Conservation (phyloP, 2,113 vertebrate species). For the Caretta caretta region DNA sequence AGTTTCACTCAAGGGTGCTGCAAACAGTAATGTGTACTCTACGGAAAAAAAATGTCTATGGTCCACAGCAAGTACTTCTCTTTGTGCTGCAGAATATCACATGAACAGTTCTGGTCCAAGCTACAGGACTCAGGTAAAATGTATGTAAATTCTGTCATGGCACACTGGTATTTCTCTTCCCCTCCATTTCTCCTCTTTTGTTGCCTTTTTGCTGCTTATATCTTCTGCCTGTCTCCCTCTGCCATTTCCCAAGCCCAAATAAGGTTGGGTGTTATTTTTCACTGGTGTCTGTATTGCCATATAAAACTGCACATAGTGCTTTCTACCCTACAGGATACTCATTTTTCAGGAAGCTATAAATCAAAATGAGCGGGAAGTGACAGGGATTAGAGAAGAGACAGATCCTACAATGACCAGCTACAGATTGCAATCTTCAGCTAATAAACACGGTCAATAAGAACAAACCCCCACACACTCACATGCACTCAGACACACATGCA, state of each 20-base stretch:
- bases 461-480: background rate
- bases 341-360: conserved; percentile 18
- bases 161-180: background rate
- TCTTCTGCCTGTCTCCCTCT: background rate
- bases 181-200: background rate
- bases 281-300: background rate
- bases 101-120: background rate
- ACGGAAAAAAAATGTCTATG: background rate
- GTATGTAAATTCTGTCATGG: background rate
- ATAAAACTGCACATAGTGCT: conserved; percentile 18
- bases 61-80: background rate
- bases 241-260: background rate
- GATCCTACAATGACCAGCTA: background rate
- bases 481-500: background rate
- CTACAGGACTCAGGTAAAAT: background rate
- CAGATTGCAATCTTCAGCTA: conserved; percentile 11
- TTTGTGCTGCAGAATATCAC: background rate
- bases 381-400: conserved; percentile 17
- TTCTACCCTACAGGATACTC: background rate
- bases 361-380: background rate
- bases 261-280: conserved; percentile 22
- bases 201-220: background rate
- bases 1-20: background rate
- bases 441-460: background rate
- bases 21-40: background rate